Evolutionary conservation across 2,888 invertebrate species (phyloP), one percentile per base, ranked within the genome.

Genomic region (Leptinotarsa tumamoca): DNA sequence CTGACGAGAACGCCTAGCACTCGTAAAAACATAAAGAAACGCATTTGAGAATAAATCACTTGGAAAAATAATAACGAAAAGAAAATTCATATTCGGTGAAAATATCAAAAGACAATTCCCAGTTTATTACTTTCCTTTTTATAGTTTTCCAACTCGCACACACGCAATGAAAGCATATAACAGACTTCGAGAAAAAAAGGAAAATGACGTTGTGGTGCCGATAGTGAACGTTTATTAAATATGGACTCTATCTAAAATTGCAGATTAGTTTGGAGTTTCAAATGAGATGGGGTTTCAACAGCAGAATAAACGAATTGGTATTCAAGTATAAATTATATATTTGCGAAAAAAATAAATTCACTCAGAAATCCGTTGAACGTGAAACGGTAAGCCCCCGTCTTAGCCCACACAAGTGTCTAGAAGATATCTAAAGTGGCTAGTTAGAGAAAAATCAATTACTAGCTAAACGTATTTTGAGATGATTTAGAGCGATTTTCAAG

Each of bases 41-140:
- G 79, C 79, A 80, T 82, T 81, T 76, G 77, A 68, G 79, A 80
- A 81, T 80, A 82, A 80, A 81, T 81, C 80, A 80, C 81, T 80
- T 70, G 78, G 77, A 79, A 79, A 81, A 82, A 82, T 78, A 80
- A 80, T 82, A 81, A 80, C 78, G 77, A 77, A 81, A 78, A 70
- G 79, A 81, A 82, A 81, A 81, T 81, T 81, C 81, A 81, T 82
- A 81, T 81, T 83, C 79, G 79, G 79, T 78, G 77, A 78, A 79
- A 81, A 83, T 81, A 83, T 82, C 82, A 81, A 82, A 83, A 82
- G 80, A 81, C 83, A 82, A 81, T 82, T 79, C 78, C 76, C 72
- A 18, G 79, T 82, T 83, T 83, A 83, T 83, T 82, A 80, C 80
- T 80, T 83, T 78, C 78, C 79, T 79, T 81, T 82, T 82, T 82